Conservation (phyloP, 2,888 invertebrate genomes). For the Cryptops parisi region DNA sequence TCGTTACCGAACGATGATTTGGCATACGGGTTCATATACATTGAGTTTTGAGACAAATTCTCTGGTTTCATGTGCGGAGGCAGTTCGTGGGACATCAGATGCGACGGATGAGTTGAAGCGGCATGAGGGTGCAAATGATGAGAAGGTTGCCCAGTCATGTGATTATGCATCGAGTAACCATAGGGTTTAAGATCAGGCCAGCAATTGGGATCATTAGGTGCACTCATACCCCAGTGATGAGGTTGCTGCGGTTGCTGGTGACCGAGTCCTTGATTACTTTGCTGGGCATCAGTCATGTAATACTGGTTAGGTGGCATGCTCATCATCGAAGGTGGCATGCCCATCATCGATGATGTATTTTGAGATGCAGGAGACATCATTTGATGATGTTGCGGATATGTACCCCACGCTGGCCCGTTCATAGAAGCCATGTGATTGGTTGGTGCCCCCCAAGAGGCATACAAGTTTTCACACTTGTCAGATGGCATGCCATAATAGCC, state of each 20-base stretch:
- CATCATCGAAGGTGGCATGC: neutral
- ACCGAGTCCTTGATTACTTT: neutral
- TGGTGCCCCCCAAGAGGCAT: slow-evolving; percentile 4
- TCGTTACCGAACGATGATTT: neutral
- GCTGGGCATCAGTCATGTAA: neutral
- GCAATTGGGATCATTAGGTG: neutral
- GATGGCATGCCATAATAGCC: slow-evolving; percentile 2
- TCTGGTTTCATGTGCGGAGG: neutral
- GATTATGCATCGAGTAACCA: slow-evolving; percentile 2
- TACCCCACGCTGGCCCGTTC: slow-evolving; percentile 4
- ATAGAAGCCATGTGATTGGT: neutral
- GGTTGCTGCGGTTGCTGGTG: neutral
- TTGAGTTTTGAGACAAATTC: neutral
- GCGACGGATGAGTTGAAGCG: neutral
- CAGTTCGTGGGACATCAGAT: neutral
- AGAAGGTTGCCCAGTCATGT: neutral
- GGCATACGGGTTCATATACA: neutral
- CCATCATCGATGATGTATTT: neutral
- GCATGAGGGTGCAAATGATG: neutral
- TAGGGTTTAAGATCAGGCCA: slow-evolving; percentile 12
- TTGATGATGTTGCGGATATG: slow-evolving; percentile 3
- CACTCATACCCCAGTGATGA: neutral
- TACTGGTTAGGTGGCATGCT: neutral
- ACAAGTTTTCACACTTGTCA: slow-evolving; percentile 4
- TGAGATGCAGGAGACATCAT: slow-evolving; percentile 4